Base-by-base conservation (phyloP, 2,113 vertebrate species). In the Sapayoa aenigma region DNA sequence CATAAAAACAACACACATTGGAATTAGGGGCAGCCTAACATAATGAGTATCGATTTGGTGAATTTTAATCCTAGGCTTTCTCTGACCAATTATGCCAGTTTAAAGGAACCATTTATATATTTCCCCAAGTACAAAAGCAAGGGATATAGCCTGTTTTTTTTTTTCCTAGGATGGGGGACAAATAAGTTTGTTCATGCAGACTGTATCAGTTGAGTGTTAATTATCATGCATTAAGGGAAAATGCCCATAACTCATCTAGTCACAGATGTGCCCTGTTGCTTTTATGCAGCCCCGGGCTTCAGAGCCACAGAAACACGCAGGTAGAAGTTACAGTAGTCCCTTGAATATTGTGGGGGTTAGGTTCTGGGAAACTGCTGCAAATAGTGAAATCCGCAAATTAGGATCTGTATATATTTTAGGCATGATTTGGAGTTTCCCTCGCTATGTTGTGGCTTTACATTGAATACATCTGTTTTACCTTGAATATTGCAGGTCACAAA, bases 11-110 rank as follows among this genome's bases (percentile, higher is more conserved):
- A 12, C 67, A 53, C 37, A 28, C 14, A 46, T 25, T 3, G 8
- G 44, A 58, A 73, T 91, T 69, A 88, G 17, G 58, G 42, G 41
- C 46, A 90, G 88, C 13, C 53, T 79, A 88, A 74, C n/a, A 58
- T 67, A 81, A 74, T 47, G 67, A 88, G 63, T 53, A 86, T 88
- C 0, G 31, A 92, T 83, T 75, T 33, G 23, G 42, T 42, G 65
- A 93, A 90, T 90, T 79, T 79, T 85, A 89, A 83, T 91, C 84
- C 71, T 53, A n/a, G 41, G 9, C 85, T 90, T 93, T 91, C 22
- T 23, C 74, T 78, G 56, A 91, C 77, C 81, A 63, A 87, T 87
- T 92, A n/a, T 85, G 41, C 37, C 68, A 27, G 14, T 90, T 85
- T 90, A 86, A 94, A n/a, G 62, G 88, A 73, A 79, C 14, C 12